Evolutionary conservation across 2,888 invertebrate genomes (phyloP), one percentile per base, ranked within the genome.

Genomic region (Pelosia muscerda): DNA sequence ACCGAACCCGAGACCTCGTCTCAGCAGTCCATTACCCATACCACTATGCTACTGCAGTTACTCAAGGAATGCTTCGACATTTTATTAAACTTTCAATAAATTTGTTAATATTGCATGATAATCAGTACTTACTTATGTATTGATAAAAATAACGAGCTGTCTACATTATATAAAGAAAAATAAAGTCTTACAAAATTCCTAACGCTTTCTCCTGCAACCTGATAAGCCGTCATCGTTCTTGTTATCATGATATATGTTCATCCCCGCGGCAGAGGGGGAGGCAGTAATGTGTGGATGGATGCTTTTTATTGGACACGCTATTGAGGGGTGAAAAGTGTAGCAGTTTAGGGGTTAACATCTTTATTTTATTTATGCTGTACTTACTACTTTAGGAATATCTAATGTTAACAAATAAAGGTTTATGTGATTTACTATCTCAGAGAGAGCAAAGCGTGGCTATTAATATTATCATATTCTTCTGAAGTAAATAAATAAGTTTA

Each of bases 201-300:
- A 65, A 38, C 34, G 23, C 5, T 34, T 65, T 23, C 26, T 55
- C 56, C 61, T 58, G 28, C 25, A 65, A 68, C 23, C n/a, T 25
- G 38, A 66, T 62, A 72, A 67, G 58, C 62, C 53, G 54, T 71
- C 38, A 68, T 65, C 63, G 56, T 59, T 57, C 67, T 60, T 23
- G 73, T 68, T 77, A 77, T 73, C 77, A 65, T 71, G 65, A 77
- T 68, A 66, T 69, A 77, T 71, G 73, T 73, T 71, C 70, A 69
- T 62, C 70, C 15, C 28, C 38, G 2, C 25, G 55, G n/a, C 9
- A n/a, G 23, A 42, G 64, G 69, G 71, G n/a, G 68, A 31, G 49
- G 59, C 69, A 65, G 77, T 66, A 69, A 64, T 63, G 61, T 65
- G 70, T 64, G 72, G 49, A 22, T 66, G 66, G 31, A 59, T 31